These are phyloP conservation scores for Chelonoidis abingdonii DNA, from an alignment of 2,113 vertebrate species.

Conservation along the genomic window DNA sequence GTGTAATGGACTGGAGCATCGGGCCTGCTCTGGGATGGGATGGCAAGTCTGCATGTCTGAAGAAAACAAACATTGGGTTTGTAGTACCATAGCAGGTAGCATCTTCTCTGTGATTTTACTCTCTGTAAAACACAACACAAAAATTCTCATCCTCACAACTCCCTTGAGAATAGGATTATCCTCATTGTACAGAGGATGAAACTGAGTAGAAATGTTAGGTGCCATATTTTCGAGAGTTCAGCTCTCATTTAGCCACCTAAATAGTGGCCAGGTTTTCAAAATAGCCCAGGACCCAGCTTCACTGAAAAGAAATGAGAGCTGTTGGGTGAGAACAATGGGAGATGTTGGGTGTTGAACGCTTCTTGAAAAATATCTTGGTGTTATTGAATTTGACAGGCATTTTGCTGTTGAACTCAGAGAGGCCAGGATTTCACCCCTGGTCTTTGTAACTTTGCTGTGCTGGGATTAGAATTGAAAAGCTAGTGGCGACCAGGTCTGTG, in stretches of 20 bases:
- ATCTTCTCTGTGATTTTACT: not conserved
- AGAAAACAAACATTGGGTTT: not conserved
- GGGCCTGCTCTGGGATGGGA: not conserved
- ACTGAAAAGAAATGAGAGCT: not conserved
- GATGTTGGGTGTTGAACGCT: not conserved
- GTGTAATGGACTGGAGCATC: not conserved
- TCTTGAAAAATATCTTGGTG: not conserved
- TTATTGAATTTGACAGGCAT: not conserved
- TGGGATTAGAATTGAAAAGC: not conserved
- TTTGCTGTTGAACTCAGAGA: not conserved
- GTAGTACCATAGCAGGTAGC: not conserved
- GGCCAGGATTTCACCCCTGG: not conserved
- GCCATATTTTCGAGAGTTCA: not conserved
- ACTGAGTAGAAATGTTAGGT: not conserved
- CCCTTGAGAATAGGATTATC: not conserved
- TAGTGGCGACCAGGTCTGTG: not conserved
- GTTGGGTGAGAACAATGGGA: not conserved
- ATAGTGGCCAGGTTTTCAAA: not conserved
- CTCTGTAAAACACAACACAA: not conserved
- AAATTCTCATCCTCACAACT: not conserved
- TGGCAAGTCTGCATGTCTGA: not conserved
- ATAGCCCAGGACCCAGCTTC: not conserved
- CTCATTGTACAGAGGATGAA: not conserved
- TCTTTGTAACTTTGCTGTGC: not conserved
- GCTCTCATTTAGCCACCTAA: not conserved